phyloP scores from a whole-genome alignment of 64 coral and sea anemone genomes.

The Orbicella faveolata region DNA sequence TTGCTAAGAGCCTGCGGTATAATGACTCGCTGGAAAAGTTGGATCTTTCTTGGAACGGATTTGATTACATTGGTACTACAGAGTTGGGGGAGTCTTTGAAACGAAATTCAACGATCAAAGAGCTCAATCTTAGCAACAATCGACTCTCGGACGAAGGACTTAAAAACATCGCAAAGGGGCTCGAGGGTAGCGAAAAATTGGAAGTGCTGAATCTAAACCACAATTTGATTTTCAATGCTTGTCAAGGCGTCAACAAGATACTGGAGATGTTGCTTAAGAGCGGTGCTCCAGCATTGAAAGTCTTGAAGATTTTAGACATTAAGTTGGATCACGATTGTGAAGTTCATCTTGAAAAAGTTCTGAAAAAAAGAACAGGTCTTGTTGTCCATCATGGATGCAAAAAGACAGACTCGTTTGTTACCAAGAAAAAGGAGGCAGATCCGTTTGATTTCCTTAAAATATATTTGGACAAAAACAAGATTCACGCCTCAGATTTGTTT shows the following conservation, averaged over 20 bases:
- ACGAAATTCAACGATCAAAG: constrained; percentile 65
- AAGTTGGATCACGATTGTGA: constrained; percentile 42
- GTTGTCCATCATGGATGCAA: constrained; percentile 71
- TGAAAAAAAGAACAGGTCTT: constrained; percentile 32
- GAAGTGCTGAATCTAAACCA: constrained; percentile 69
- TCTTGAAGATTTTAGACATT: constrained; percentile 56
- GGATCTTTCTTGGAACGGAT: constrained; percentile 90
- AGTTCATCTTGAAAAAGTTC: constrained; percentile 39
- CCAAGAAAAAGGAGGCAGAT: constrained; percentile 58
- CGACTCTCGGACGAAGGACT: constrained; percentile 66
- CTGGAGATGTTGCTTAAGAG: constrained; percentile 48
- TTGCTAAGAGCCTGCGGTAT: constrained; percentile 59
- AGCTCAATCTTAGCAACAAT: constrained; percentile 72
- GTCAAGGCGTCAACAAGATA: constrained; percentile 46
- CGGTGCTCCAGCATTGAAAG: constrained; percentile 40
- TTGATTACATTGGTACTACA: constrained; percentile 74
- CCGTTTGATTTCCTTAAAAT: constrained; percentile 73
- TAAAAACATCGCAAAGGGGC: constrained; percentile 68
- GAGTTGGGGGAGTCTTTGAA: constrained; percentile 67
- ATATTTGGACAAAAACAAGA: constrained; percentile 77
- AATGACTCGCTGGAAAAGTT: constrained; percentile 71
- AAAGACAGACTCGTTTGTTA: constrained; percentile 64
- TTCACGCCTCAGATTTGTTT: constrained; percentile 82
- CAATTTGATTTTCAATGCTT: constrained; percentile 58
- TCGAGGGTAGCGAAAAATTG: constrained; percentile 53